phyloP scores from a whole-genome alignment of 2,113 vertebrate species.

The Upupa epops region DNA sequence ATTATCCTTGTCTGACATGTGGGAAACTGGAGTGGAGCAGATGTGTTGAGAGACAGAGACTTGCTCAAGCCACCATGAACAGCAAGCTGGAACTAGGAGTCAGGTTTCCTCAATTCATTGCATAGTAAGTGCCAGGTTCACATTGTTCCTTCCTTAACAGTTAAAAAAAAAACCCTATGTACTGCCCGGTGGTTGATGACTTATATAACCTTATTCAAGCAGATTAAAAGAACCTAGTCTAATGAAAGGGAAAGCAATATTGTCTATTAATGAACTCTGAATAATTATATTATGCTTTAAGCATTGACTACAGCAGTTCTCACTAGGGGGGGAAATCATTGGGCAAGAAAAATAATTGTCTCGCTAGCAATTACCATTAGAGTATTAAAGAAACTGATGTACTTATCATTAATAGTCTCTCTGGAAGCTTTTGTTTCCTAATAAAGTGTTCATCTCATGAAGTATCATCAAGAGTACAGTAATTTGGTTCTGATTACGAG shows the following conservation, averaged over 20 bases:
- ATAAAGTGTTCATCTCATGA: slow-evolving; percentile 36
- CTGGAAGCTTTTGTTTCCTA: slow-evolving; percentile 60
- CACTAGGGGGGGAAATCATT: not conserved
- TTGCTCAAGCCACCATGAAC: not conserved
- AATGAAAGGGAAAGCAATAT: slow-evolving; percentile 2
- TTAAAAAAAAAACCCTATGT: not conserved
- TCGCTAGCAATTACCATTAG: slow-evolving; percentile 27
- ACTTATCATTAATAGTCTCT: slow-evolving; percentile 48
- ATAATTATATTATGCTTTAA: slow-evolving; percentile 21
- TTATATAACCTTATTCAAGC: not conserved
- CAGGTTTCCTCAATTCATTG: not conserved
- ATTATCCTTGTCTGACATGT: not conserved
- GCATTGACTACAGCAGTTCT: slow-evolving; percentile 22
- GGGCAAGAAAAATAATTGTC: slow-evolving; percentile 47
- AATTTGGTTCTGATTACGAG: slow-evolving; percentile 31
- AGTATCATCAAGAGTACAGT: slow-evolving; percentile 19
- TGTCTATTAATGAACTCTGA: slow-evolving; percentile 23
- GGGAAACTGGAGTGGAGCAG: not conserved
- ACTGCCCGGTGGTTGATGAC: not conserved
- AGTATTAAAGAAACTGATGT: slow-evolving; percentile 39
- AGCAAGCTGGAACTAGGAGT: not conserved
- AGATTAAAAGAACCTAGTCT: not conserved
- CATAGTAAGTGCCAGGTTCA: not conserved
- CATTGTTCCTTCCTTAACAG: not conserved
- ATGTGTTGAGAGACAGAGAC: not conserved